A percentile compares a stretch with the other conserved stretches of the same genome.
These are phyloP conservation scores for Spizaetus ornatus DNA, from an alignment of 2,113 vertebrate genomes.

Conservation along the genomic window DNA sequence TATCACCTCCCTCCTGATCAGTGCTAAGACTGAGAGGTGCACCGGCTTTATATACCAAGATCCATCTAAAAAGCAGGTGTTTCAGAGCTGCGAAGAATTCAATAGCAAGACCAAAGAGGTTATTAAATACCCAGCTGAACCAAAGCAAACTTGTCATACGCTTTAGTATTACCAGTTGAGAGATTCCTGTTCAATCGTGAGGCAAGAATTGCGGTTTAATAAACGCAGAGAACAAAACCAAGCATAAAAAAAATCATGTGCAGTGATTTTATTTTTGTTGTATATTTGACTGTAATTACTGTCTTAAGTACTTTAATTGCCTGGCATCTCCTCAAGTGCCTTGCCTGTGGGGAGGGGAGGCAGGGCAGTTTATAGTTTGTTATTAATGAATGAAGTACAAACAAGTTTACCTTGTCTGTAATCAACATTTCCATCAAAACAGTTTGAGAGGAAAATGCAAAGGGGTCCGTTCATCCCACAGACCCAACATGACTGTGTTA, in stretches of 20 bases:
- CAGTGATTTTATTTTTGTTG: conserved; percentile 61
- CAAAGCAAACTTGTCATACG: background rate
- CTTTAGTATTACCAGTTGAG: background rate
- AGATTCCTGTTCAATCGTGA: background rate
- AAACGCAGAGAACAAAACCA: conserved; percentile 34
- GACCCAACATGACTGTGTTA: background rate
- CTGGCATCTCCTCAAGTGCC: conserved; percentile 42
- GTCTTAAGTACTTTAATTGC: conserved; percentile 60
- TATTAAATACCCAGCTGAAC: background rate
- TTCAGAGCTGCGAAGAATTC: background rate
- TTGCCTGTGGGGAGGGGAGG: conserved; percentile 54
- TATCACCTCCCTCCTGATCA: background rate
- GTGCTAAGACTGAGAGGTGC: background rate
- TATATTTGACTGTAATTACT: conserved; percentile 63
- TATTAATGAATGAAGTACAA: conserved; percentile 54
- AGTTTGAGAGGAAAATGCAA: background rate
- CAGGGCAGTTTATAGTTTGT: conserved; percentile 53
- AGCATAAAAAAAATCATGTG: conserved; percentile 25
- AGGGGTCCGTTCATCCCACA: background rate
- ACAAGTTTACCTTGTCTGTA: conserved; percentile 55
- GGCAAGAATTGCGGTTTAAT: conserved; percentile 33
- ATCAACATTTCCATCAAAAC: conserved; percentile 42
- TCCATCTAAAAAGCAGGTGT: background rate
- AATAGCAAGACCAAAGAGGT: background rate
- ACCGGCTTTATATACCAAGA: background rate